Base-by-base conservation (phyloP, 1,140 invertebrate species). In the Drosophila eugracilis region DNA sequence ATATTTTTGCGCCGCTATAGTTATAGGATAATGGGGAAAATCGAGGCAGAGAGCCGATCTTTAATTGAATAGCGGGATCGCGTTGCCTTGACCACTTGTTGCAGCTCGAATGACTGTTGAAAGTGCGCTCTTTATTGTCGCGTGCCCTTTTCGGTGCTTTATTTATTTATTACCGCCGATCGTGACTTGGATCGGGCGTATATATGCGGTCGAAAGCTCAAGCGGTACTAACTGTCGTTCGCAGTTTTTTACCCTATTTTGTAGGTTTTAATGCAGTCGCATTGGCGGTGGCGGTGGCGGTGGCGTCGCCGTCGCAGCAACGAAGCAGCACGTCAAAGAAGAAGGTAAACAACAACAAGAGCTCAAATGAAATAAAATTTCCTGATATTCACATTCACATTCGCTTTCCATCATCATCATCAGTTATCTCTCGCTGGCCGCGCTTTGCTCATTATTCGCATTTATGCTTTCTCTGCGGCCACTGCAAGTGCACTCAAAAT, bases 371-470 rank as follows among this genome's bases (percentile, higher is more conserved):
- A 84, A 48, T 73, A 69, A 49, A 84, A 48, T 66, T 84, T 78
- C 55, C 81, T 80, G 57, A 83, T 75, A 67, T 76, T 74, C 53
- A 75, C 62, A 67, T 76, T 70, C 53, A 75, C 62, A 55, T 79
- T 73, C 53, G 69, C 53, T 57, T 69, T 77, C 44, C 58, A 54
- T 48, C 60, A 53, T 52, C 59, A 76, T 50, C 65, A 54, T 48
- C 60, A 58, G 63, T 75, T 75, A 75, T 77, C 55, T 76, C 60
- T 76, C 69, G 34, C 19, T 55, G 48, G 55, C 39, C 69, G 60
- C 71, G 70, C 65, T 86, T 85, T 86, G 81, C 83, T 89, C 78
- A 83, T 88, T 88, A 88, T 88, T 88, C 83, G 84, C 84, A 88
- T 83, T 88, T 89, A 75, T 88, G 83, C 83, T 81, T 80, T 85